Percentiles rank a stretch among this genome's conserved stretches.
These are phyloP conservation scores for Balaeniceps rex DNA, from an alignment of 2,113 vertebrate genomes.

Conservation along the genomic window DNA sequence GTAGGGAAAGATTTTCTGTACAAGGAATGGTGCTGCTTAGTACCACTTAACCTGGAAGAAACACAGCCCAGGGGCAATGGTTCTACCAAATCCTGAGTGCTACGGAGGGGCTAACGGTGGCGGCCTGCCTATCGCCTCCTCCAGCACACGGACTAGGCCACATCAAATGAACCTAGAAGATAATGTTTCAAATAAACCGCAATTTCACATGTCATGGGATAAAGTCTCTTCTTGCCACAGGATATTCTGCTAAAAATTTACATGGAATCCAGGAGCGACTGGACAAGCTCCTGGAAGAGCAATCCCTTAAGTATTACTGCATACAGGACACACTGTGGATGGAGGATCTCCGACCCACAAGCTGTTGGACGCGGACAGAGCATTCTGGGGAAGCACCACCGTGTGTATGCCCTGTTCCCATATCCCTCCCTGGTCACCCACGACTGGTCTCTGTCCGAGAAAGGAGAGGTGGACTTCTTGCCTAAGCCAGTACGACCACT, in stretches of 20 bases:
- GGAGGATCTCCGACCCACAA: background rate
- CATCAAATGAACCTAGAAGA: background rate
- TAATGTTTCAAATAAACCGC: background rate
- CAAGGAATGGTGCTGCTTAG: background rate
- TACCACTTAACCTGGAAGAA: background rate
- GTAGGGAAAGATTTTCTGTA: background rate
- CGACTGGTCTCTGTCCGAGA: background rate
- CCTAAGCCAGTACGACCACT: background rate
- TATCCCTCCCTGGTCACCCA: background rate
- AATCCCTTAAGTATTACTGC: background rate
- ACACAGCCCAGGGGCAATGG: background rate
- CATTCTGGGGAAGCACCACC: background rate
- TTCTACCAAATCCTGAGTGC: background rate
- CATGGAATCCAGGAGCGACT: background rate
- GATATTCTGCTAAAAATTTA: background rate
- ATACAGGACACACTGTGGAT: background rate
- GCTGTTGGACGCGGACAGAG: background rate
- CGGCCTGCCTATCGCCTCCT: background rate
- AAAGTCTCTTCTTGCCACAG: background rate
- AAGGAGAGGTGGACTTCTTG: background rate
- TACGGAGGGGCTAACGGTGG: fast-evolving
- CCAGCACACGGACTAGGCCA: background rate
- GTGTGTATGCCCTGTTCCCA: fast-evolving
- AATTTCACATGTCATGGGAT: background rate
- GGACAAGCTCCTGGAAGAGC: background rate